Evolutionary conservation across 1,140 invertebrate genomes (phyloP), one percentile per base, ranked within the genome.

Genomic region (Eumaeus atala): DNA sequence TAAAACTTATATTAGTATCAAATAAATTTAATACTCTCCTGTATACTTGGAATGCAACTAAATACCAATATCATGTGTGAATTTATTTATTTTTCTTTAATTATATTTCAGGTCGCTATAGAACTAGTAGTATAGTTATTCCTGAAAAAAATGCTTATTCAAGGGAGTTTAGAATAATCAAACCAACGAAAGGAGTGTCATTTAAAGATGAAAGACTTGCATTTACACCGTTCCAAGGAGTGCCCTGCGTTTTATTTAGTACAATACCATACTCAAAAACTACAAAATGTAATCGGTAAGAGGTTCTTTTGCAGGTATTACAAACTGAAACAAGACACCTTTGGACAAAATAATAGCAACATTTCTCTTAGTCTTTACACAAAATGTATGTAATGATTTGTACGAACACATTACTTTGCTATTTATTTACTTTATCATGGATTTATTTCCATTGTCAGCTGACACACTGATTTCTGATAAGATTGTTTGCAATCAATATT

Each of bases 241-340:
- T 92, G 48, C 95, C 95, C 35, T 94, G 95, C 82, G 85, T 94
- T 61, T 89, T 97, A 53, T 96, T 95, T 83, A 96, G 95, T 18
- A 91, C 93, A 40, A 90, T 97, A 70, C 93, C 95, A 40, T 96
- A 95, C 74, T 92, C 90, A 59, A 94, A 92, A 84, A 90, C 89
- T 67, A 85, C 89, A 70, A 89, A 90, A 62, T 89, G 79, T 67
- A 90, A 84, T 71, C 91, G 93, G 93, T 92, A 89, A 64, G 72
- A 65, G n/a, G 10, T 42, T 34, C 5, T 18, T n/a, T 33, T 28
- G 17, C n/a, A n/a, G n/a, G n/a, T n/a, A n/a, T n/a, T n/a, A n/a
- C n/a, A n/a, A n/a, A n/a, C n/a, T n/a, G n/a, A n/a, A n/a, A n/a
- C n/a, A n/a, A n/a, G n/a, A n/a, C n/a, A n/a, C n/a, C n/a, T n/a